Evolutionary conservation across 2,888 invertebrate genomes (phyloP), one percentile per base, ranked within the genome.

Genomic region (Clanis bilineata): DNA sequence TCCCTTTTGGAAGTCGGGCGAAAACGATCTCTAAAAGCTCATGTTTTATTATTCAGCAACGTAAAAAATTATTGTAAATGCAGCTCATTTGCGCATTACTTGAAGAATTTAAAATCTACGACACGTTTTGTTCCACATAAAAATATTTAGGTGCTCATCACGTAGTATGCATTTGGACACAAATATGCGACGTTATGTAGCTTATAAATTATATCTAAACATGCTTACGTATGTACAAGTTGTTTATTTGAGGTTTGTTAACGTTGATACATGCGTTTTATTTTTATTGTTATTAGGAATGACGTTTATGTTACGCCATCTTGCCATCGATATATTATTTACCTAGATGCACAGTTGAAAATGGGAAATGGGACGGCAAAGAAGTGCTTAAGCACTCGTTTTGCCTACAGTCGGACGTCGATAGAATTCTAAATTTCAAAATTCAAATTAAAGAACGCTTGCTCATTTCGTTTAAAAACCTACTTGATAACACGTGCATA

Each of bases 61-160:
- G 15, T 28, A 51, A 51, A 58, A 58, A 51, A 15, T 51, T 23
- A 25, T 58, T 47, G 38, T 51, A 38, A 39, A 51, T 41, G 51
- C 58, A 58, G 25, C 39, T 51, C 58, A 51, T 58, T 58, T 51
- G 25, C 38, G 39, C 38, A 51, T 41, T 58, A 51, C 47, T 57
- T 57, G 5, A 38, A 51, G 51, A 41, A 25, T 25, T 58, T 58
- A 58, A 47, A 51, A 51, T 58, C 39, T 39, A 51, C 25, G 22
- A 47, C 58, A 58, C 58, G 58, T 58, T 58, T 51, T 51, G 58
- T 47, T 58, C 58, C 39, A 58, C 47, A 58, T 58, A 58, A 58
- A 58, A 58, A 58, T 47, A 51, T 23, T 51, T 58, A 23, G 47
- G 47, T 58, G 58, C 58, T 25, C 58, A 47, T 58, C 58, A 58